phyloP scores from a whole-genome alignment of 2,797 vertebrate species.

The Anas bahamensis region DNA sequence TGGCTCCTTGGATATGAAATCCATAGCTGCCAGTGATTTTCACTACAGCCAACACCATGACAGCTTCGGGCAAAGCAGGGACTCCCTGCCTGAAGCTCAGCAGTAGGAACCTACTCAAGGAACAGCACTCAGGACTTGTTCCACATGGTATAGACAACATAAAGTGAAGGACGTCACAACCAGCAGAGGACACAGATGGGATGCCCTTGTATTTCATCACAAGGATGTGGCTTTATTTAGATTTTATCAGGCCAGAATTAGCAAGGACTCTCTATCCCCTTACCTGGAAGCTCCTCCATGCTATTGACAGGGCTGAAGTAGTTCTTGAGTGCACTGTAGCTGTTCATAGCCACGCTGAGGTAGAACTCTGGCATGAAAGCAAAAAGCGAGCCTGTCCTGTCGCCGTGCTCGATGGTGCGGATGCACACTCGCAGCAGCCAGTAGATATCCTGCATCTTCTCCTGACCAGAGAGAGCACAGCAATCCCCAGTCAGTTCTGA shows the following conservation, averaged over 20 bases:
- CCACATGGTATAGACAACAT: background rate
- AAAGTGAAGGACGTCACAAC: background rate
- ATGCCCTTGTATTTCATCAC: background rate
- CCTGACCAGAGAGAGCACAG: conserved; percentile 76
- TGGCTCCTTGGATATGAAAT: background rate
- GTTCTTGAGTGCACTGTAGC: conserved; percentile 98
- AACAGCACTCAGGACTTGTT: background rate
- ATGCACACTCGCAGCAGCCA: conserved; percentile 95
- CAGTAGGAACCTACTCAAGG: background rate
- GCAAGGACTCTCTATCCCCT: background rate
- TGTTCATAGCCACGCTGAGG: conserved; percentile 97
- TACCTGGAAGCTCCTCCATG: conserved; percentile 97
- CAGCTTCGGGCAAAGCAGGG: background rate
- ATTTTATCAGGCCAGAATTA: background rate
- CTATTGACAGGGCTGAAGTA: conserved; percentile 95
- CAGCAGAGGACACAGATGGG: background rate
- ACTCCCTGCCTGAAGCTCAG: background rate
- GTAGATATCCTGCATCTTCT: conserved; percentile 97
- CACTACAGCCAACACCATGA: background rate
- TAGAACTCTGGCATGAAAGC: conserved; percentile 98
- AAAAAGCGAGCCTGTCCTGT: conserved; percentile 89
- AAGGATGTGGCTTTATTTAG: background rate
- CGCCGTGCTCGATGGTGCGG: conserved; percentile 90
- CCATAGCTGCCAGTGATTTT: background rate
- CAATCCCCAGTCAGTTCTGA: background rate